Base-by-base conservation (phyloP, 1,140 invertebrate species). In the Ephestia elutella region DNA sequence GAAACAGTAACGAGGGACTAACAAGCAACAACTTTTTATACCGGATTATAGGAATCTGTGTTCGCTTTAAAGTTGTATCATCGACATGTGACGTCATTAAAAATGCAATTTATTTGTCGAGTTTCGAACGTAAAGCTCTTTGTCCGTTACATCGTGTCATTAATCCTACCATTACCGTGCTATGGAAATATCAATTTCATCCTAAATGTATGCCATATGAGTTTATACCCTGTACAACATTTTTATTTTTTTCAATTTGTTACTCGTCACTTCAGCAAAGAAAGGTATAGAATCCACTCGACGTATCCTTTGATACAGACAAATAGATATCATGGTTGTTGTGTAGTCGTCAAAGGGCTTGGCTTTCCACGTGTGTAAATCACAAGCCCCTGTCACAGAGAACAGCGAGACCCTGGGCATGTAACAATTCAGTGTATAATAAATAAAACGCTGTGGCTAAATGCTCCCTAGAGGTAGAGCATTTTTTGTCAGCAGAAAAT, bases 1-100 rank as follows among this genome's bases (percentile, higher is more conserved):
- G 38, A 44, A 44, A 44, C 38, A 44, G 38, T 44, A 44, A 44
- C 38, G 38, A 44, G 30, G 30, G 38, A 44, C 38, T 44, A 44
- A 44, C 38, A 44, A 44, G 38, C 38, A 44, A 44, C 13, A 44
- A 44, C 38, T 44, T 44, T 44, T 44, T 44, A 44, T 44, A 17
- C n/a, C 13, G 38, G 38, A 44, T 44, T 44, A 44, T 44, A 44
- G 38, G 38, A 17, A 44, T 15, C 13, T 15, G 13, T 15, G 10
- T 44, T n/a, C 13, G 13, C n/a, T 44, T 44, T 44, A 44, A 44
- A 44, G 15, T 2, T 44, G 38, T 44, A 44, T 44, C 38, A 15
- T 44, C 38, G 38, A 44, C 38, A 44, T 44, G 38, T 15, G 38
- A 44, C 38, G n/a, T 44, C 38, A 44, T 44, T 44, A 44, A 17